phyloP scores from a whole-genome alignment of 2,113 vertebrate species.

The Ceyx margarethae region DNA sequence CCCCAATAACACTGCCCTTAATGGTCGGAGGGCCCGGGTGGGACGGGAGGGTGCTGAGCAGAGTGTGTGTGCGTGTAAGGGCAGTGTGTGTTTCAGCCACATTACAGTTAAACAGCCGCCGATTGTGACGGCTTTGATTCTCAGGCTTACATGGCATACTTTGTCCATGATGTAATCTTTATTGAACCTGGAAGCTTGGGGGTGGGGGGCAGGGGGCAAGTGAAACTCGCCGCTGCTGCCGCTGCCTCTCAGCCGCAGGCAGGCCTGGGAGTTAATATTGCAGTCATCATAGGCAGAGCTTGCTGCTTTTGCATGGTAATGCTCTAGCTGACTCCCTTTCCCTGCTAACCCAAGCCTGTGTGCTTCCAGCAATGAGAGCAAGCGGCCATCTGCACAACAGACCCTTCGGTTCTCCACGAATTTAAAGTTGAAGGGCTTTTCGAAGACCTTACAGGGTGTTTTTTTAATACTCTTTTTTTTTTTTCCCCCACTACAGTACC shows the following conservation, averaged over 20 bases:
- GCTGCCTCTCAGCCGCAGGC: slow-evolving; percentile 77
- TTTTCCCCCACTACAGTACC: background rate
- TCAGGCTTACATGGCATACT: slow-evolving; percentile 94
- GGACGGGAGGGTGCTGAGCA: slow-evolving; percentile 69
- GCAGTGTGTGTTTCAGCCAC: slow-evolving; percentile 86
- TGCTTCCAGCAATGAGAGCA: background rate
- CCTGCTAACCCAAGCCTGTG: background rate
- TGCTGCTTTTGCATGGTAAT: slow-evolving; percentile 38
- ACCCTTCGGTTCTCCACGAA: background rate
- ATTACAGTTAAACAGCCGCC: slow-evolving; percentile 89
- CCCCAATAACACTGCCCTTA: slow-evolving; percentile 87
- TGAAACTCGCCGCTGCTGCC: slow-evolving; percentile 27
- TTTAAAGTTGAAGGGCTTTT: slow-evolving; percentile 41
- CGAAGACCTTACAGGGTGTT: background rate
- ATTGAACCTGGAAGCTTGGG: slow-evolving; percentile 92
- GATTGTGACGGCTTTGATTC: slow-evolving; percentile 93
- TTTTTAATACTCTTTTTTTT: background rate
- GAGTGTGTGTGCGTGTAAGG: slow-evolving; percentile 70
- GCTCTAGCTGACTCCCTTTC: background rate
- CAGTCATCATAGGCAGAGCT: slow-evolving; percentile 42
- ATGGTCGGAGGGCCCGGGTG: slow-evolving; percentile 67
- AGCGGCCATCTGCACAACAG: slow-evolving; percentile 24
- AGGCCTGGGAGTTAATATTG: slow-evolving; percentile 85
- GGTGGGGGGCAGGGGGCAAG: slow-evolving; percentile 73
- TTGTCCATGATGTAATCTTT: slow-evolving; percentile 98